A percentile compares a stretch with the other conserved stretches of the same genome.
Conservation (phyloP, 2,888 invertebrate genomes). For the Phymatocera aterrima region DNA sequence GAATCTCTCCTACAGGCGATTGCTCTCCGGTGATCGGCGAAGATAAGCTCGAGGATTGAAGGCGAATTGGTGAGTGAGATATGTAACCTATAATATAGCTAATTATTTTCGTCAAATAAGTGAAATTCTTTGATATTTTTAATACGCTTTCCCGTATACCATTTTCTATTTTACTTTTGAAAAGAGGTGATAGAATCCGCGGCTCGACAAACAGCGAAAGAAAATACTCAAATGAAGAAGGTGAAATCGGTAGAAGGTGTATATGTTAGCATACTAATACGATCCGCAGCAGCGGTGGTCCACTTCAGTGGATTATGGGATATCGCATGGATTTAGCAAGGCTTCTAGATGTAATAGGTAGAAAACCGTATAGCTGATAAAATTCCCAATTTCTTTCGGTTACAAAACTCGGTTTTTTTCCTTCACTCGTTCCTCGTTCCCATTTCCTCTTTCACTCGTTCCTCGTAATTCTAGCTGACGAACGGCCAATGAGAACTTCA, state of each 20-base stretch:
- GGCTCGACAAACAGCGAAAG: too few relatives aligned
- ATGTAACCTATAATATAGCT: too few relatives aligned
- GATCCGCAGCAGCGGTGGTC: not conserved
- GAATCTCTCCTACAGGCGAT: not conserved
- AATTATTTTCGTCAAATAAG: too few relatives aligned
- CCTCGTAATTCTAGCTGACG: conserved; percentile 20
- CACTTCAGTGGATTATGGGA: not conserved
- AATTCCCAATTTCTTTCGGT: conserved; percentile 1
- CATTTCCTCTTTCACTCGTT: not conserved
- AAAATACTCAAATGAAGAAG: too few relatives aligned
- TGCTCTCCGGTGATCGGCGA: not conserved
- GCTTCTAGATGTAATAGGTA: not conserved
- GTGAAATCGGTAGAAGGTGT: not conserved
- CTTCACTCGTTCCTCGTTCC: not conserved
- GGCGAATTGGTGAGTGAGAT: not conserved
- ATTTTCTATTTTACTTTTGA: too few relatives aligned
- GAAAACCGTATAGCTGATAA: not conserved
- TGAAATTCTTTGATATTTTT: too few relatives aligned
- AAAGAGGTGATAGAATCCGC: too few relatives aligned
- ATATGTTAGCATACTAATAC: not conserved
- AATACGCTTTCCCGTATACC: too few relatives aligned
- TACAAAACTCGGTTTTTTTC: not conserved
- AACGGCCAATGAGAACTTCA: conserved; percentile 23
- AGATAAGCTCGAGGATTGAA: too few relatives aligned
- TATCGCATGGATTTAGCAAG: not conserved